Conservation (phyloP, 2,113 vertebrate species). For the Pseudopodoces humilis region DNA sequence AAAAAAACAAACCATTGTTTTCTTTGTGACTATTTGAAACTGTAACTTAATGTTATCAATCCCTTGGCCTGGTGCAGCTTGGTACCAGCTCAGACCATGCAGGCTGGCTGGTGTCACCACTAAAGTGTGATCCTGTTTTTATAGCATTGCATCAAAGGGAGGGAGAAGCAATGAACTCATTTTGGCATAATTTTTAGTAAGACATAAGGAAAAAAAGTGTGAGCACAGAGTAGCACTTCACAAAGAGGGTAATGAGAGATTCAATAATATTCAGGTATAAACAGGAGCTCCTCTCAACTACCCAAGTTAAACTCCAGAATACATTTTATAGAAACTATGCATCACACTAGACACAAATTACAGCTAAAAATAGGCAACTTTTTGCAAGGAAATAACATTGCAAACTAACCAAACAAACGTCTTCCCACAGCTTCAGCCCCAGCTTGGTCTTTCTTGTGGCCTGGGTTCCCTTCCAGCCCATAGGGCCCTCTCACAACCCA, state of each 20-base stretch:
- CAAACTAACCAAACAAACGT: background rate
- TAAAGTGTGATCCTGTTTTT: background rate
- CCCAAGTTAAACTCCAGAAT: background rate
- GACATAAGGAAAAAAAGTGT: background rate
- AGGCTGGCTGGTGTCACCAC: background rate
- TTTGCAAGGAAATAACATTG: background rate
- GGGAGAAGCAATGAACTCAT: background rate
- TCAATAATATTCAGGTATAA: background rate
- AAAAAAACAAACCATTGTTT: background rate
- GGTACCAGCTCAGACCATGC: background rate
- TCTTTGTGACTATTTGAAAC: background rate
- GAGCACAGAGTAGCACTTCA: background rate
- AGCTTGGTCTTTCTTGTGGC: background rate
- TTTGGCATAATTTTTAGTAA: background rate
- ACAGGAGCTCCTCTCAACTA: background rate
- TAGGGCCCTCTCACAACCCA: fast-evolving
- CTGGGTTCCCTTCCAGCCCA: background rate
- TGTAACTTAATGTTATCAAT: background rate
- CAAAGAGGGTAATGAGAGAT: background rate
- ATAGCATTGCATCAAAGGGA: background rate
- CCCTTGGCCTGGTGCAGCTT: background rate
- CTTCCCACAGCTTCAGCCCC: background rate
- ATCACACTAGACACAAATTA: background rate
- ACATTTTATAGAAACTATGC: background rate
- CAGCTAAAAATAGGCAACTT: background rate